Evolutionary conservation across 2,797 vertebrate species (phyloP), one percentile per base, ranked within the genome.

Genomic region (Pseudochirops cupreus): DNA sequence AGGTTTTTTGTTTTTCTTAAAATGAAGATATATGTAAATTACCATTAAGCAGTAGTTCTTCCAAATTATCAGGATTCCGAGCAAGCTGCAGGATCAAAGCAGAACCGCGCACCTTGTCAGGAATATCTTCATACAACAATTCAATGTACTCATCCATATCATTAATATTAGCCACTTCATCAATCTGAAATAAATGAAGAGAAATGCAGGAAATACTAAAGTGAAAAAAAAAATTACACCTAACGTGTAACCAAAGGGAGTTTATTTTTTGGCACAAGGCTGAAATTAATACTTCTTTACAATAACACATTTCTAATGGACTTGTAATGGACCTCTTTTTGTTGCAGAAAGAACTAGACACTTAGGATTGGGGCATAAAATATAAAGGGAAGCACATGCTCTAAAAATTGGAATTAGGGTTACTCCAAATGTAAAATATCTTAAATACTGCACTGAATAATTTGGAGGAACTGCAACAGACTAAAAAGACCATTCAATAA

Each of bases 101-200:
- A 90, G 99, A 99, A 94, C 99, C 99, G 89, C 99, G 98, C 97
- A 99, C 99, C 96, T 99, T 99, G 97, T 99, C 99, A 95, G 99
- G 99, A 97, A 99, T 98, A 95, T 99, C 99, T 97, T 99, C 99
- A 31, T 99, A 99, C 52, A 99, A 97, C 96, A 99, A 98, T 96
- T 99, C 99, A 97, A 99, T 99, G 53, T 99, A 99, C 93, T 99
- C 99, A 92, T 99, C 99, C 95, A 99, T 99, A 96, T 99, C 99
- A 98, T 99, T 99, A 97, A 99, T 99, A 97, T 98, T 99, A 92
- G 99, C 99, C 97, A 99, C 99, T 96, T 99, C 99, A 91, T 99
- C 99, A 96, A 99, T 99, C 99, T 99, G 97, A 93, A 98, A 98
- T 94, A 91, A 98, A 95, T 39, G 95, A 93, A 98, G 50, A 2